phyloP scores from a whole-genome alignment of 2,113 vertebrate species.

The Cavia aperea region DNA sequence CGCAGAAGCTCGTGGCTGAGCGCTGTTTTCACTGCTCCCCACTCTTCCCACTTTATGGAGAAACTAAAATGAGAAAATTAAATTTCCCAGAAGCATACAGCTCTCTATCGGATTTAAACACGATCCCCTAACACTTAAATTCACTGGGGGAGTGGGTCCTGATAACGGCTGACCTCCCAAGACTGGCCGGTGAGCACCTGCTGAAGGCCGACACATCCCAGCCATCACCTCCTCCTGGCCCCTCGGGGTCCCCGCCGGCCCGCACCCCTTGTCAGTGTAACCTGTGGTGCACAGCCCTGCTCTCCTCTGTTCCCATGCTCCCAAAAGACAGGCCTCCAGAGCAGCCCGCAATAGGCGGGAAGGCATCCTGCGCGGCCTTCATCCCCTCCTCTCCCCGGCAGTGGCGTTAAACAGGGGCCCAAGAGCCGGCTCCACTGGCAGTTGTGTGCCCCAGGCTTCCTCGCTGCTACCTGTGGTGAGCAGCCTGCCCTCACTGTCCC shows the following conservation, averaged over 20 bases:
- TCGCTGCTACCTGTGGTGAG: background rate
- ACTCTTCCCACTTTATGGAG: background rate
- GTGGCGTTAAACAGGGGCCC: background rate
- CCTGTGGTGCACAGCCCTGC: background rate
- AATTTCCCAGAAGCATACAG: background rate
- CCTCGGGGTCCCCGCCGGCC: background rate
- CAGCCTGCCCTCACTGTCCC: background rate
- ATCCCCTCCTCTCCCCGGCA: background rate
- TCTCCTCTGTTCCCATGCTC: background rate
- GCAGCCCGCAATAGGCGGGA: background rate
- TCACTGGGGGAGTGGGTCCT: background rate
- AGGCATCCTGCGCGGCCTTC: background rate
- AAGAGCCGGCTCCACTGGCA: background rate
- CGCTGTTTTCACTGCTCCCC: background rate
- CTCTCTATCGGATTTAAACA: background rate
- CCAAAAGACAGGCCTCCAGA: background rate
- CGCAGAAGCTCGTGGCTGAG: accelerated
- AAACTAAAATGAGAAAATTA: background rate
- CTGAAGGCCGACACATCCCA: background rate
- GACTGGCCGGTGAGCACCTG: background rate
- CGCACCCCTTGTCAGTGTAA: background rate
- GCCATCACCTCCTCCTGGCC: background rate
- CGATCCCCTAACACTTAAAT: background rate
- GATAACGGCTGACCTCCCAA: background rate
- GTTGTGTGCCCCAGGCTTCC: background rate